Base-by-base conservation (phyloP, 2,797 vertebrate species). In the Sebastiscus tertius region DNA sequence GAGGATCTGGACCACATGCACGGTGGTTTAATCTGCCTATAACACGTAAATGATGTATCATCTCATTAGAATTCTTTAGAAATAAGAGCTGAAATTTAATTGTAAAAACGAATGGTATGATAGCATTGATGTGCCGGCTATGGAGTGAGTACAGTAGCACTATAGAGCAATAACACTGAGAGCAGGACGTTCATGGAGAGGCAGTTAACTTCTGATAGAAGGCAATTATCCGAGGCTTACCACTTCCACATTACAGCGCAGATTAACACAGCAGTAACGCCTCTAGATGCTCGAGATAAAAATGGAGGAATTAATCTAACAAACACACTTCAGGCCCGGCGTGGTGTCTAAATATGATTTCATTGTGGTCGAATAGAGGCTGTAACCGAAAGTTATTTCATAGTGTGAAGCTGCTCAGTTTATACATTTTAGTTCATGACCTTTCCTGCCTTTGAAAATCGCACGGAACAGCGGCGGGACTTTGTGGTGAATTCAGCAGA, bases 181-280 rank as follows among this genome's bases (percentile, higher is more conserved):
- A 76, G 55, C 60, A 62, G 63, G 71, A 24, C 29, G 61, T 85
- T 82, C 74, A 81, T 70, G 11, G 39, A 85, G 63, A 86, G 62
- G 72, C 49, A 71, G 65, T 85, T 87, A 33, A 63, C 34, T 79
- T 68, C 67, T 81, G 67, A 86, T 74, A 74, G 36, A 49, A 86
- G 69, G 74, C 71, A 86, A 83, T 91, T 90, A 90, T 36, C 79
- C 16, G 4, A 54, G 61, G 76, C 49, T 86, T 79, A 82, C 78
- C 8, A 3, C 26, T 67, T 81, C 10, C 14, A 75, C 72, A 75
- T 79, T 69, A 39, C 27, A 68, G 75, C 39, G 39, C 65, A 74
- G 67, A 85, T 84, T 80, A 87, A 71, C 46, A 74, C 62, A 66
- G 64, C 63, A 68, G 33, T 66, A 75, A 78, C 58, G 79, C 29